A percentile compares a stretch with the other conserved stretches of the same genome.
phyloP scores from a whole-genome alignment of 2,888 invertebrate species.

The Amblyjoppa fuscipennis region DNA sequence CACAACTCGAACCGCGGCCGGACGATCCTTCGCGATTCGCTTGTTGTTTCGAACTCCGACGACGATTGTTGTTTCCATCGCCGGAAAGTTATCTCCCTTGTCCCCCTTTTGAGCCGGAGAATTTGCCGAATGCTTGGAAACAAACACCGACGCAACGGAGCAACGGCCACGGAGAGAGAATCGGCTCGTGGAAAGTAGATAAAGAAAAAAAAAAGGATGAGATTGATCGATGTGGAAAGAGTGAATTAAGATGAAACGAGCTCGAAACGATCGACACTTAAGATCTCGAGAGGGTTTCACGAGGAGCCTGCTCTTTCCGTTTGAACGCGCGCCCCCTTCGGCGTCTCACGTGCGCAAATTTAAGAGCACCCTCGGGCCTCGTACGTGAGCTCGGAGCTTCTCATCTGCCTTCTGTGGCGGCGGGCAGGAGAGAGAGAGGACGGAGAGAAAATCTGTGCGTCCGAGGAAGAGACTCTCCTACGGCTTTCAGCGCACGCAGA shows the following conservation, averaged over 20 bases:
- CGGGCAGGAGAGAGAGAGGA: constrained; percentile 14
- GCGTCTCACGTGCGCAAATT: constrained; percentile 59
- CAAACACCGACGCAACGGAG: not conserved
- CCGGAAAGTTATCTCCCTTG: not conserved
- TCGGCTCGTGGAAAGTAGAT: not conserved
- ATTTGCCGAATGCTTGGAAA: not conserved
- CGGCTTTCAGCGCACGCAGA: constrained; percentile 47
- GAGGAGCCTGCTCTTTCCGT: constrained; percentile 48
- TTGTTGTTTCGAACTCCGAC: constrained; percentile 30
- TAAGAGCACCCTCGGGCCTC: constrained; percentile 43
- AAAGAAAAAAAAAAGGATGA: not conserved
- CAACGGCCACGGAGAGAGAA: not conserved
- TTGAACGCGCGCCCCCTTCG: constrained; percentile 42
- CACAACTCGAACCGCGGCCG: constrained; percentile 26
- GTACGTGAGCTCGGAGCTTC: constrained; percentile 54
- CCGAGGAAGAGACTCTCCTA: constrained; percentile 19
- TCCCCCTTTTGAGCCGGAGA: not conserved
- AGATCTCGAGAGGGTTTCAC: constrained; percentile 45
- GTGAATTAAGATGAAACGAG: constrained; percentile 37
- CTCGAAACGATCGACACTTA: constrained; percentile 15
- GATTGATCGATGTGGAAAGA: constrained; percentile 24
- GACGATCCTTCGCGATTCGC: constrained; percentile 36
- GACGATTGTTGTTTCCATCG: constrained; percentile 17
- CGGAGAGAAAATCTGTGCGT: constrained; percentile 46
- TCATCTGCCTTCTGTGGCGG: not conserved